phyloP scores from a whole-genome alignment of 2,888 invertebrate species.

The Vesta saturnalis region DNA sequence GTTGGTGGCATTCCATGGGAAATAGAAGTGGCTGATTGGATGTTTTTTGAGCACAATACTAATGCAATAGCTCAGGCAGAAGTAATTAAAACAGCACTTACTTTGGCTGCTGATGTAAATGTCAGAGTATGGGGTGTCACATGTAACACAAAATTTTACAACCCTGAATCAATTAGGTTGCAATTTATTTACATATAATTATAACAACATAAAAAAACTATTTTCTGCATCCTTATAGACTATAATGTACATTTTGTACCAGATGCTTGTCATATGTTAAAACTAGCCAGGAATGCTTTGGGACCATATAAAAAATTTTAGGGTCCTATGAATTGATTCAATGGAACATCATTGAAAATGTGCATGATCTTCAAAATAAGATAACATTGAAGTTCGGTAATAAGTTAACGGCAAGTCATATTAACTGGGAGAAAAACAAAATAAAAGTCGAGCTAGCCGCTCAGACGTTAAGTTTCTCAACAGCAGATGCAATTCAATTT shows the following conservation, averaged over 20 bases:
- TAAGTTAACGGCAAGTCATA: constrained; percentile 24
- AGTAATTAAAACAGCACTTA: not conserved
- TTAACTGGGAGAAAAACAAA: constrained; percentile 21
- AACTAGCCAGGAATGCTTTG: constrained; percentile 17
- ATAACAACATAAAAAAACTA: constrained; percentile 20
- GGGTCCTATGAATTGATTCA: no score
- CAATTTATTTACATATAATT: not conserved
- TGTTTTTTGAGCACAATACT: no score
- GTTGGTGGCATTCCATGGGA: not conserved
- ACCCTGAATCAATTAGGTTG: not conserved
- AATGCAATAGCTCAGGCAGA: not conserved
- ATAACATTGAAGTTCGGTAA: constrained; percentile 27
- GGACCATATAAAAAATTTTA: not conserved
- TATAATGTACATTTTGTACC: constrained; percentile 25
- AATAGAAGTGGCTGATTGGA: not conserved
- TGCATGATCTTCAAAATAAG: constrained; percentile 23
- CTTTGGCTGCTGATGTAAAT: not conserved
- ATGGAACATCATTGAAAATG: no score
- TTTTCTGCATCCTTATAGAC: not conserved
- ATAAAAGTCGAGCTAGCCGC: not conserved
- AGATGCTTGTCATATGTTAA: constrained; percentile 30
- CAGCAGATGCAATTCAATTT: not conserved
- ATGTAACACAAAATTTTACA: not conserved
- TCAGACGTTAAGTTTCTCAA: not conserved
- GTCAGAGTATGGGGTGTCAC: not conserved